These are phyloP conservation scores for Vulpes vulpes DNA, from an alignment of 2,113 vertebrate species.

Conservation along the genomic window DNA sequence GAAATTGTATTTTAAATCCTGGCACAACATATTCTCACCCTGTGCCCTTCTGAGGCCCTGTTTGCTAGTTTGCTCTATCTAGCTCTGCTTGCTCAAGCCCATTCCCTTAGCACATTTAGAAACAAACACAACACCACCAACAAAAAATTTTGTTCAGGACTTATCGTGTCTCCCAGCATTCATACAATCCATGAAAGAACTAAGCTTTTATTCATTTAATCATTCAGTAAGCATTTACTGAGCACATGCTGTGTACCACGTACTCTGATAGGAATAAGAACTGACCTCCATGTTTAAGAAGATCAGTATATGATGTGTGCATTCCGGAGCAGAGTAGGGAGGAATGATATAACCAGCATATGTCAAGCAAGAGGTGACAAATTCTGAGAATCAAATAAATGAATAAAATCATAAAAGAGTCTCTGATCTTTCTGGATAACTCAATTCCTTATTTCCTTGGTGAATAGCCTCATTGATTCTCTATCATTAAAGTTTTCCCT, in stretches of 20 bases:
- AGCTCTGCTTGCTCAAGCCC: neutral
- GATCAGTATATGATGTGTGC: neutral
- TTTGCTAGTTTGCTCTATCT: slow-evolving; percentile 27
- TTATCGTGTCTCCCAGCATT: neutral
- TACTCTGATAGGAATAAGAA: neutral
- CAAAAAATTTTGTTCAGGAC: neutral
- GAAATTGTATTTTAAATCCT: slow-evolving; percentile 4
- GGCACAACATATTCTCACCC: neutral
- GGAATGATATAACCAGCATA: neutral
- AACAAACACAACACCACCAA: neutral
- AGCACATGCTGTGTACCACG: neutral
- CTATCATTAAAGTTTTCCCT: slow-evolving; percentile 59
- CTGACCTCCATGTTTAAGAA: slow-evolving; percentile 32
- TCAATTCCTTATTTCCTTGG: slow-evolving; percentile 53
- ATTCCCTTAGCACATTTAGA: neutral
- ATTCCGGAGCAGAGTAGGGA: neutral
- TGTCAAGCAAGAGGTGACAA: neutral
- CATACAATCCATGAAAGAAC: neutral
- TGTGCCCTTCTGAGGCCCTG: neutral
- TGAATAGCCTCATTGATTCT: slow-evolving; percentile 50
- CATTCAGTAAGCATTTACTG: neutral
- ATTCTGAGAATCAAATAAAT: slow-evolving; percentile 41
- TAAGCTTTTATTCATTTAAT: slow-evolving; percentile 39
- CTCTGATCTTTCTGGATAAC: slow-evolving; percentile 32
- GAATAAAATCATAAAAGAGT: neutral